A percentile compares a stretch with the other conserved stretches of the same genome.
These are phyloP conservation scores for Aelia acuminata DNA, from an alignment of 2,888 invertebrate species.

Conservation along the genomic window DNA sequence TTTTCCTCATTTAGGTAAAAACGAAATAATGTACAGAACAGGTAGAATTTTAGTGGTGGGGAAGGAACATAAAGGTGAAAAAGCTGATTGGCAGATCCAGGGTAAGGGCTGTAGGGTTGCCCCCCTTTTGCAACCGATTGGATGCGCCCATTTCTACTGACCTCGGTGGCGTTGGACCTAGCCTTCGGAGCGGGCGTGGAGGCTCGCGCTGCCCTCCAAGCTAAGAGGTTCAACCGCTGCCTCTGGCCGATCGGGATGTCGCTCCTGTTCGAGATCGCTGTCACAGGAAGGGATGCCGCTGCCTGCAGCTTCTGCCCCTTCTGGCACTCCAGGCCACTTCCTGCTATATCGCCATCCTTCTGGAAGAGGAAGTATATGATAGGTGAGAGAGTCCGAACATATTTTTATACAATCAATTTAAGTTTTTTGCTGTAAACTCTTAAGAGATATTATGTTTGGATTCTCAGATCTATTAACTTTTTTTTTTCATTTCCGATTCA, in stretches of 20 bases:
- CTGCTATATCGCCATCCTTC: not conserved
- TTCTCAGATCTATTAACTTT: too few relatives aligned
- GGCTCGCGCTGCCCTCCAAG: not conserved
- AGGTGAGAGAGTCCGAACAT: not conserved
- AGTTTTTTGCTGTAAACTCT: too few relatives aligned
- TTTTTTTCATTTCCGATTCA: too few relatives aligned
- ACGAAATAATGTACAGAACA: too few relatives aligned
- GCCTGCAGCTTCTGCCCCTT: not conserved
- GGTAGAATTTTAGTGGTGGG: too few relatives aligned
- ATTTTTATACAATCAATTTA: too few relatives aligned
- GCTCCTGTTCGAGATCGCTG: not conserved
- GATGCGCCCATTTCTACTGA: not conserved
- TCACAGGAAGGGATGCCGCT: not conserved
- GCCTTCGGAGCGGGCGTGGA: not conserved
- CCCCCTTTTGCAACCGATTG: too few relatives aligned
- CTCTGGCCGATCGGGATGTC: conserved; percentile 30
- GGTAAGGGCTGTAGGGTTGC: too few relatives aligned
- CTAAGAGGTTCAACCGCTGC: conserved; percentile 42
- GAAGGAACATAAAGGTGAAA: too few relatives aligned
- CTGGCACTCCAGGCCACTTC: not conserved
- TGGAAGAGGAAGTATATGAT: not conserved
- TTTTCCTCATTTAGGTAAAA: too few relatives aligned
- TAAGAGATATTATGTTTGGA: too few relatives aligned
- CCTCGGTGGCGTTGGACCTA: not conserved
- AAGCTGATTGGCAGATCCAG: too few relatives aligned